Evolutionary conservation across 2,113 vertebrate species (phyloP), one percentile per base, ranked within the genome.

Genomic region (Atractosteus spatula): DNA sequence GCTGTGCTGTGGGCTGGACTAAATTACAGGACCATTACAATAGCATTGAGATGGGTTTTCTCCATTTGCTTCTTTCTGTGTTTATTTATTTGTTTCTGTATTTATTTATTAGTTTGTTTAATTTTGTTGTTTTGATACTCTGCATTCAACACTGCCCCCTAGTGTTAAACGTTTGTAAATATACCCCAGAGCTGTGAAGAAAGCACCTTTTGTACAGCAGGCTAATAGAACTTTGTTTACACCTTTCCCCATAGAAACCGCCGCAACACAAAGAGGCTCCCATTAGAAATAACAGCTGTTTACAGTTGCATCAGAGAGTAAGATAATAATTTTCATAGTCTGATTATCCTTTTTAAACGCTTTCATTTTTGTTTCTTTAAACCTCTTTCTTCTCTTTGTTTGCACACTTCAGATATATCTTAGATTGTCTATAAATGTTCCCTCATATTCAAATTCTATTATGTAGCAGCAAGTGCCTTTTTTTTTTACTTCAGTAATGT

Each of bases 261-360:
- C 78, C 87, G 82, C 71, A 81, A 78, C 90, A 89, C 85, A 93
- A 93, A 89, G 91, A 93, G 69, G 83, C 83, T 82, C 86, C 88
- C 71, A 76, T 90, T 70, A 85, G 91, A 85, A 89, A 84, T 63
- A 91, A 85, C 86, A 91, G 89, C 87, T 93, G 91, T 87, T 87
- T 93, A 88, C 91, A 91, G 87, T 68, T 92, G 84, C 91, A 92
- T 88, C 91, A 92, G 89, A 89, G 90, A 89, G 91, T 92, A 84
- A 86, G 90, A 80, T 57, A 5, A 16, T 47, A 8, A 62, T 83
- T 87, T 88, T 81, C 85, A 78, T 62, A 73, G 3, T 69, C 86
- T 83, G 85, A 55, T 86, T 88, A 85, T 89, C 86, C 85, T 11
- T 61, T 42, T 16, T 78, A 70, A 42, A 41, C 13, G 55, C 7